Conservation (phyloP, 2,113 vertebrate genomes). For the Malurus cyaneus region DNA sequence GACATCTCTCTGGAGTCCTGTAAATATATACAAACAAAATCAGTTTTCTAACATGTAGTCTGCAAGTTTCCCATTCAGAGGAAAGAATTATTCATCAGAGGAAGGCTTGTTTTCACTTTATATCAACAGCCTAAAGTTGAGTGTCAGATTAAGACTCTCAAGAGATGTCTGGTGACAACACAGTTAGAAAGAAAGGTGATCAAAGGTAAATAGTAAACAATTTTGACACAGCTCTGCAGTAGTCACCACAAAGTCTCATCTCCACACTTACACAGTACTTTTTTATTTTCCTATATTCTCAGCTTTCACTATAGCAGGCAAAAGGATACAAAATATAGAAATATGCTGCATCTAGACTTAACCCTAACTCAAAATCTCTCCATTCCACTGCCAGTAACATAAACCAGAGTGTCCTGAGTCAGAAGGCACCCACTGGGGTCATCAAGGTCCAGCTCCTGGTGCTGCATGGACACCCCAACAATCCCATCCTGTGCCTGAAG, state of each 20-base stretch:
- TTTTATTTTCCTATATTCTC: neutral
- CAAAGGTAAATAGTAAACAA: neutral
- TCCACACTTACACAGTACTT: neutral
- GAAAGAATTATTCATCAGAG: constrained; percentile 13
- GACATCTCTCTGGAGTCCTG: neutral
- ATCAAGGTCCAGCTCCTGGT: neutral
- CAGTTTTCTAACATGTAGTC: neutral
- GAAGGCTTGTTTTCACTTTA: neutral
- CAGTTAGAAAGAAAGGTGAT: neutral
- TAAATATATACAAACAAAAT: constrained; percentile 11
- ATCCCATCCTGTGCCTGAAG: neutral
- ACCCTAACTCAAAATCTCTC: neutral
- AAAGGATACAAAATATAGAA: neutral
- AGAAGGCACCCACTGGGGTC: rapidly evolving
- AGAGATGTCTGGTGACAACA: neutral
- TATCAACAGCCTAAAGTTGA: neutral
- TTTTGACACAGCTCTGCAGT: neutral
- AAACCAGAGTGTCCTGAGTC: neutral
- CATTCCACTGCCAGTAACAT: neutral
- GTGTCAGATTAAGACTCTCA: neutral
- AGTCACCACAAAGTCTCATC: neutral
- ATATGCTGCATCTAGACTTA: neutral
- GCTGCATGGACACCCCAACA: neutral
- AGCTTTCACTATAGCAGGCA: neutral
- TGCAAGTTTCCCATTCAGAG: neutral